phyloP scores from a whole-genome alignment of 2,113 vertebrate species.

The Cyanistes caeruleus region DNA sequence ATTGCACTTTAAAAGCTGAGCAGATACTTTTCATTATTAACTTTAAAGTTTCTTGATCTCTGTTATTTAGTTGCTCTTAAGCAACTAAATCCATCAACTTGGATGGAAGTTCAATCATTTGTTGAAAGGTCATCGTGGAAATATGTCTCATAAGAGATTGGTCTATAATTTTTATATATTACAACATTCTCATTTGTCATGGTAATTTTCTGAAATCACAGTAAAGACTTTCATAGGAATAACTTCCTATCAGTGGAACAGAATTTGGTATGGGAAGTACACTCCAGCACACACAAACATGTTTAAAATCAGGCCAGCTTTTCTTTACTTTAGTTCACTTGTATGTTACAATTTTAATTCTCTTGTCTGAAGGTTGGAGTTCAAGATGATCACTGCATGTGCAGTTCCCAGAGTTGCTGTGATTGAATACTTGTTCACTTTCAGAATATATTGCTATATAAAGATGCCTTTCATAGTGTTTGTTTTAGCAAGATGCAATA shows the following conservation, averaged over 20 bases:
- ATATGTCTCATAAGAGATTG: background rate
- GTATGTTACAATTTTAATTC: background rate
- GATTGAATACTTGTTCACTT: background rate
- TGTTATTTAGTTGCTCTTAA: background rate
- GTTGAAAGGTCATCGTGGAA: accelerated
- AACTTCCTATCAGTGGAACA: background rate
- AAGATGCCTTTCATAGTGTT: background rate
- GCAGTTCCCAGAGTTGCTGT: background rate
- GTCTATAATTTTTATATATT: background rate
- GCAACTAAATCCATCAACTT: background rate
- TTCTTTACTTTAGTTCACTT: background rate
- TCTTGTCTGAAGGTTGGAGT: background rate
- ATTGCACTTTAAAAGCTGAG: background rate
- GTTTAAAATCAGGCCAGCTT: background rate
- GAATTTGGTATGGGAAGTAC: background rate
- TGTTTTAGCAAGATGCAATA: background rate
- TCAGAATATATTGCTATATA: background rate
- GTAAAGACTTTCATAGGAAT: background rate
- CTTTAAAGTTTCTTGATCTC: background rate
- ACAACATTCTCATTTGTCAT: background rate
- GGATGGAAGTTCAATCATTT: background rate
- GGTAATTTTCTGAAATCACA: background rate
- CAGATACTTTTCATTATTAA: background rate
- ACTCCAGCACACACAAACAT: background rate
- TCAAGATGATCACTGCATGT: background rate